Conservation (phyloP, 2,797 vertebrate species). For the Apogon hyalosoma region DNA sequence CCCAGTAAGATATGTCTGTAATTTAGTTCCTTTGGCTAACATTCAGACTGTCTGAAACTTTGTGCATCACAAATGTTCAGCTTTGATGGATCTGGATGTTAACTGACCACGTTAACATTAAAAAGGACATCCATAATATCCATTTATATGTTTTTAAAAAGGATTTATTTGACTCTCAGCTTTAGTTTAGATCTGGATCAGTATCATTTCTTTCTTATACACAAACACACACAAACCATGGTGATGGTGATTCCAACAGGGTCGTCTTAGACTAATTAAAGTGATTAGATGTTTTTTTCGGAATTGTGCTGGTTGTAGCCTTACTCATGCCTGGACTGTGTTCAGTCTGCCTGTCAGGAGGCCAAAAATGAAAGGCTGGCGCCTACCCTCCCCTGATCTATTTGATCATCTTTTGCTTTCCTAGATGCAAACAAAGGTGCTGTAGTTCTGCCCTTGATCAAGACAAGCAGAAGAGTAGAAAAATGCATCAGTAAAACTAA, state of each 20-base stretch:
- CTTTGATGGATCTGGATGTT: not conserved
- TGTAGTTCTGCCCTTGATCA: constrained; percentile 81
- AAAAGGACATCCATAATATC: no score
- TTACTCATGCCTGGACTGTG: constrained; percentile 41
- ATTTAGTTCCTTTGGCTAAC: not conserved
- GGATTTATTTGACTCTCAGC: no score
- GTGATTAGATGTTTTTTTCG: constrained; percentile 67
- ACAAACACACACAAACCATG: constrained; percentile 4
- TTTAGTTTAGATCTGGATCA: no score
- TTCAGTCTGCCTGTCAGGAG: constrained; percentile 53
- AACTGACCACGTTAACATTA: no score
- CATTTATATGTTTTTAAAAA: no score
- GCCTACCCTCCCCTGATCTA: constrained; percentile 78
- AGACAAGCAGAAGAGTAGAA: constrained; percentile 9
- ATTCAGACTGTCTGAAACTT: not conserved
- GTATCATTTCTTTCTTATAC: no score
- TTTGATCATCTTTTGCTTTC: constrained; percentile 87
- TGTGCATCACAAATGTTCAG: not conserved
- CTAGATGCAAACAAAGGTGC: constrained; percentile 75
- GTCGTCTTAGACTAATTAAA: constrained; percentile 58
- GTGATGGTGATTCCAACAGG: constrained; percentile 44
- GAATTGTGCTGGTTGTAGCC: constrained; percentile 49
- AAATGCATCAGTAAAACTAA: constrained; percentile 19
- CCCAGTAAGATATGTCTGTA: not conserved
- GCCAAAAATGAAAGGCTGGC: constrained; percentile 77